Evolutionary conservation across 2,888 invertebrate genomes (phyloP).

Genomic region (Ditylenchus weischeri): DNA sequence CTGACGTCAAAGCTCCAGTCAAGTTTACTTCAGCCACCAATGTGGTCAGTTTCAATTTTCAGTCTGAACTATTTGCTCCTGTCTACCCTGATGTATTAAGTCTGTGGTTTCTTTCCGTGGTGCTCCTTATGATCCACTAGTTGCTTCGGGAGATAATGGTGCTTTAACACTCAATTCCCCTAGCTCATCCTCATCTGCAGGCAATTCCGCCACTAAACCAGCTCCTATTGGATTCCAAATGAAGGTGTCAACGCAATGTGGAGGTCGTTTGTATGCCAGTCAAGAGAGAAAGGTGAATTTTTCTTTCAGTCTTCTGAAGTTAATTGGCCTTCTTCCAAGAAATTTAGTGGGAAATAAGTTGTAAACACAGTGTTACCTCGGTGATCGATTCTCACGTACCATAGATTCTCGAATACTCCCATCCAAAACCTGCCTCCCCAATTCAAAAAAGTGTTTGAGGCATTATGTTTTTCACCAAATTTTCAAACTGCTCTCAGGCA

Average conservation of each 20-base stretch:
- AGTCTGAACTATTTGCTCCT: too few relatives aligned
- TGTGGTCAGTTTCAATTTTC: not conserved
- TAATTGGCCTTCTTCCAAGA: too few relatives aligned
- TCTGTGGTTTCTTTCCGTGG: slow-evolving; percentile 46
- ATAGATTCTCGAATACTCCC: too few relatives aligned
- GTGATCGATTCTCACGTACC: too few relatives aligned
- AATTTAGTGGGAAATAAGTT: too few relatives aligned
- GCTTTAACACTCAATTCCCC: not conserved
- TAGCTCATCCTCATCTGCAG: not conserved
- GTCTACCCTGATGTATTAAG: slow-evolving; percentile 14
- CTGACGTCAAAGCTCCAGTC: slow-evolving; percentile 2
- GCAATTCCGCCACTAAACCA: not conserved
- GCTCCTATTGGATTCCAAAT: slow-evolving; percentile 43
- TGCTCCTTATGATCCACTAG: slow-evolving; percentile 36
- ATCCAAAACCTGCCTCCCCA: too few relatives aligned
- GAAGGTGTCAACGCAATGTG: slow-evolving; percentile 41
- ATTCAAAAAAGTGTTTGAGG: too few relatives aligned
- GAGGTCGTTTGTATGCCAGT: slow-evolving; percentile 45
- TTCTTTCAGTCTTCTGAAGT: too few relatives aligned
- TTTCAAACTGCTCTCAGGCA: too few relatives aligned
- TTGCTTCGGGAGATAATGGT: slow-evolving; percentile 24
- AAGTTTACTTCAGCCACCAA: slow-evolving; percentile 1
- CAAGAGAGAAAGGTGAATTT: slow-evolving; percentile 14
- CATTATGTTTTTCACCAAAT: too few relatives aligned
- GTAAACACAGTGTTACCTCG: too few relatives aligned